Evolutionary conservation across 37 sponge, comb jelly and placozoan genomes (phyloP).

Genomic region (Aplysina aerophoba): DNA sequence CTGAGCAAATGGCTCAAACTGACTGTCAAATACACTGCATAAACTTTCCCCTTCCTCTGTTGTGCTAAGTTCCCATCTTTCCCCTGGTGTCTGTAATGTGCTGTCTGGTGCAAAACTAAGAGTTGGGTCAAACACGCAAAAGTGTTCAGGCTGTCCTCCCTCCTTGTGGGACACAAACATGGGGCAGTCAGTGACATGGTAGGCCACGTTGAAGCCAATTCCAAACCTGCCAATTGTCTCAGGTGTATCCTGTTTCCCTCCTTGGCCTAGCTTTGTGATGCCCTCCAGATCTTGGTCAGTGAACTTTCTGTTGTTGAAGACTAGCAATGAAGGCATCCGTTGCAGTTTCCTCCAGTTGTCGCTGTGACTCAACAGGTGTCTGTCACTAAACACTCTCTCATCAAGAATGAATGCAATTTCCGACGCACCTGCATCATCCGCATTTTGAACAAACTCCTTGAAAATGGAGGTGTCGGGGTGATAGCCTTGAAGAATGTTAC

Average conservation of each 20-base stretch:
- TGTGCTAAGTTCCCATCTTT: slow-evolving; percentile 2
- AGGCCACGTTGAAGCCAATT: slow-evolving; percentile 88
- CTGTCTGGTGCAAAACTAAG: slow-evolving; percentile 38
- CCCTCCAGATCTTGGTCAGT: slow-evolving; percentile 73
- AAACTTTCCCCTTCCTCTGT: background rate
- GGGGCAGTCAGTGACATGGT: slow-evolving; percentile 90
- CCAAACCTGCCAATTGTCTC: slow-evolving; percentile 83
- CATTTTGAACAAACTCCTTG: slow-evolving; percentile 84
- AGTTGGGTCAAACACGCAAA: slow-evolving; percentile 80
- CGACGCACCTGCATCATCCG: slow-evolving; percentile 81
- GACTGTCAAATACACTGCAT: slow-evolving; percentile 42
- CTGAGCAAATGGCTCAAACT: slow-evolving; percentile 57
- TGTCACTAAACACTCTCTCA: slow-evolving; percentile 32
- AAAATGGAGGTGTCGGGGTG: slow-evolving; percentile 72
- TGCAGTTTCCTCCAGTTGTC: slow-evolving; percentile 64
- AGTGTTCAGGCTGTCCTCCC: slow-evolving; percentile 48
- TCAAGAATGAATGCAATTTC: slow-evolving; percentile 81
- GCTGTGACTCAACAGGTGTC: slow-evolving; percentile 27
- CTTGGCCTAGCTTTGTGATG: slow-evolving; percentile 77
- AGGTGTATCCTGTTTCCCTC: slow-evolving; percentile 59
- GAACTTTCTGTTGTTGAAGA: slow-evolving; percentile 76
- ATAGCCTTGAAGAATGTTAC: slow-evolving; percentile 58
- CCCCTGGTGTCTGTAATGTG: background rate
- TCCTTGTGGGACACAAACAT: slow-evolving; percentile 59
- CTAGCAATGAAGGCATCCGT: slow-evolving; percentile 58